phyloP scores from a whole-genome alignment of 2,888 invertebrate genomes.

The Plebejus anna region DNA sequence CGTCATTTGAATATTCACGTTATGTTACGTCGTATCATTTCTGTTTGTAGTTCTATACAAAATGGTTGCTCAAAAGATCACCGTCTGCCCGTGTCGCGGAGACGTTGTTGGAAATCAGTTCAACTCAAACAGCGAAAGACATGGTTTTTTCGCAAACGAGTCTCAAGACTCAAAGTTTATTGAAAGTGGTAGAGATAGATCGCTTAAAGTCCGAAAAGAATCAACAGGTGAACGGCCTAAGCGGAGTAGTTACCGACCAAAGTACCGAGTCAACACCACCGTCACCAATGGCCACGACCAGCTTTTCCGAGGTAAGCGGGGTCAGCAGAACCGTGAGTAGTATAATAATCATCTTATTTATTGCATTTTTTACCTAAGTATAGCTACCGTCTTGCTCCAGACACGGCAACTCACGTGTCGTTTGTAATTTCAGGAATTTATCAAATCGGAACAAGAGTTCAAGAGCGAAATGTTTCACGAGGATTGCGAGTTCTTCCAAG shows the following conservation, averaged over 20 bases:
- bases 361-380: conserved; percentile 47
- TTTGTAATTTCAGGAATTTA: conserved; percentile 65
- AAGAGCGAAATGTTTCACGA: conserved; percentile 71
- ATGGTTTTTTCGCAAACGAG: conserved; percentile 79
- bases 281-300: conserved; percentile 55
- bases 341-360: conserved; percentile 44
- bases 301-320: conserved; percentile 71
- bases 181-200: conserved; percentile 78
- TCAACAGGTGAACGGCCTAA: conserved; percentile 60
- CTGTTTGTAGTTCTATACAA: conserved; percentile 80
- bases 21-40: conserved; percentile 79
- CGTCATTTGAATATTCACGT: conserved; percentile 73
- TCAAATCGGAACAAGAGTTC: conserved; percentile 69
- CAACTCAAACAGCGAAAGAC: conserved; percentile 72
- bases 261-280: conserved; percentile 49
- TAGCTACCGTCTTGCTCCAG: conserved; percentile 39
- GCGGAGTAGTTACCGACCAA: conserved; percentile 66
- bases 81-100: conserved; percentile 73
- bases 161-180: conserved; percentile 71
- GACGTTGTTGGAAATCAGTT: conserved; percentile 72
- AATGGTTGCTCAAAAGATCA: conserved; percentile 79
- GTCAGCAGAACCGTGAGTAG: conserved; percentile 61
- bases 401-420: conserved; percentile 47
- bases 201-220: conserved; percentile 72
- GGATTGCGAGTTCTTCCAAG: conserved; percentile 86